Percentiles rank a stretch among this genome's conserved stretches.
These are phyloP conservation scores for Oryzias javanicus DNA, from an alignment of 2,113 vertebrate genomes.

Conservation along the genomic window DNA sequence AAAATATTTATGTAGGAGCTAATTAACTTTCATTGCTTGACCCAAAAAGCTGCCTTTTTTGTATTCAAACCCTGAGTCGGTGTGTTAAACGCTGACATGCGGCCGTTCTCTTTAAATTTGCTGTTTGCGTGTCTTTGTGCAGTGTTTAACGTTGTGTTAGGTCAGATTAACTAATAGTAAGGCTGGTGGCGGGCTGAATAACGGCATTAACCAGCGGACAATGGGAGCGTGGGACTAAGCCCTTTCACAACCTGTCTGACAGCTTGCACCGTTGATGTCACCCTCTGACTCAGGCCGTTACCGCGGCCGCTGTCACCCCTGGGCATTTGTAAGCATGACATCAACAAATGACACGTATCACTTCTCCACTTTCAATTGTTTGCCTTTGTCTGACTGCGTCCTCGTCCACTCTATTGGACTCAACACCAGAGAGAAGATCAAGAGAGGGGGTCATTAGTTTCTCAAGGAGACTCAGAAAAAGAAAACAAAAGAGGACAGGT, in stretches of 20 bases:
- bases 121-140: conserved; percentile 70
- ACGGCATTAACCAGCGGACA: conserved; percentile 80
- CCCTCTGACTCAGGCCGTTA: conserved; percentile 79
- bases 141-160: conserved; percentile 64
- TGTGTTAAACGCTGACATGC: conserved; percentile 54
- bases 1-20: conserved; percentile 27
- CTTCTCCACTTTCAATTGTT: conserved; percentile 30
- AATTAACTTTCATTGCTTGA: conserved; percentile 41
- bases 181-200: conserved; percentile 74
- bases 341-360: conserved; percentile 70
- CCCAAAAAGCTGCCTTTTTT: conserved; percentile 53
- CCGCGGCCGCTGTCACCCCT: conserved; percentile 71
- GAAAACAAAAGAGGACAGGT: conserved; percentile 8
- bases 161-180: conserved; percentile 78
- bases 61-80: conserved; percentile 45
- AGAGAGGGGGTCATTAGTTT: conserved; percentile 69
- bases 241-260: conserved; percentile 77
- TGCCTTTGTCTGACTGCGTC: conserved; percentile 48
- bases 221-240: conserved; percentile 77
- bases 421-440: conserved; percentile 39
- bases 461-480: conserved; percentile 41
- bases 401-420: conserved; percentile 47
- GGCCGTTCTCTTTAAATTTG: conserved; percentile 48
- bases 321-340: conserved; percentile 65
- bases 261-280: conserved; percentile 79